These are phyloP conservation scores for Meandrusa payeni DNA, from an alignment of 2,888 invertebrate genomes.

Conservation along the genomic window DNA sequence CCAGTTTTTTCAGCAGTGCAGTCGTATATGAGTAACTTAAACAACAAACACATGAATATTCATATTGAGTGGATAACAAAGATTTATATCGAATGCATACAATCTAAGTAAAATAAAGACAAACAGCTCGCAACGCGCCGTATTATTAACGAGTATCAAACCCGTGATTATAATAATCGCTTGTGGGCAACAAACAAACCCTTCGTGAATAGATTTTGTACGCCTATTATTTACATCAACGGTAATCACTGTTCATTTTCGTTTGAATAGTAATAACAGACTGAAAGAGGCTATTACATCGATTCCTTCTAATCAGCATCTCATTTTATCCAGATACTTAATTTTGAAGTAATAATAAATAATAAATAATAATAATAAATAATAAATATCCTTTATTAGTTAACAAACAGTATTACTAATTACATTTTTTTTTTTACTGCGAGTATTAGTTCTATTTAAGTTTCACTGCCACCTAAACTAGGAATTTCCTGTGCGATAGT, in stretches of 20 bases:
- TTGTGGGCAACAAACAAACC: conserved; percentile 10
- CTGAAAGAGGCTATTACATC: conserved; percentile 20
- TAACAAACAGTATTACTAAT: too few species aligned
- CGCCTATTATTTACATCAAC: conserved; percentile 30
- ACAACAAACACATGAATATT: neutral
- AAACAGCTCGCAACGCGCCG: neutral
- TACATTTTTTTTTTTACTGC: too few species aligned
- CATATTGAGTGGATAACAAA: conserved; percentile 7
- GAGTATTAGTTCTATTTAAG: too few species aligned
- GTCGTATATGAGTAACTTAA: too few species aligned
- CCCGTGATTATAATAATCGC: conserved; percentile 22
- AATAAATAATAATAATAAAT: too few species aligned
- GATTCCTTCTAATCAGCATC: neutral
- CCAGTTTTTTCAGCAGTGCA: too few species aligned
- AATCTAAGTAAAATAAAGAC: conserved; percentile 15
- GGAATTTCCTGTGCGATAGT: too few species aligned
- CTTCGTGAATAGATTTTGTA: conserved; percentile 24
- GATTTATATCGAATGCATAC: conserved; percentile 16
- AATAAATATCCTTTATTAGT: too few species aligned
- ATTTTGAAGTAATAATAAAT: neutral
- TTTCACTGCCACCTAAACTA: too few species aligned
- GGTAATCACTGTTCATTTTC: conserved; percentile 32
- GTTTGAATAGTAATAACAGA: conserved; percentile 34
- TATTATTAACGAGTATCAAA: conserved; percentile 23
- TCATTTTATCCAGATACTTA: neutral